These are phyloP conservation scores for Teleogryllus oceanicus DNA, from an alignment of 2,888 invertebrate genomes.

Conservation along the genomic window DNA sequence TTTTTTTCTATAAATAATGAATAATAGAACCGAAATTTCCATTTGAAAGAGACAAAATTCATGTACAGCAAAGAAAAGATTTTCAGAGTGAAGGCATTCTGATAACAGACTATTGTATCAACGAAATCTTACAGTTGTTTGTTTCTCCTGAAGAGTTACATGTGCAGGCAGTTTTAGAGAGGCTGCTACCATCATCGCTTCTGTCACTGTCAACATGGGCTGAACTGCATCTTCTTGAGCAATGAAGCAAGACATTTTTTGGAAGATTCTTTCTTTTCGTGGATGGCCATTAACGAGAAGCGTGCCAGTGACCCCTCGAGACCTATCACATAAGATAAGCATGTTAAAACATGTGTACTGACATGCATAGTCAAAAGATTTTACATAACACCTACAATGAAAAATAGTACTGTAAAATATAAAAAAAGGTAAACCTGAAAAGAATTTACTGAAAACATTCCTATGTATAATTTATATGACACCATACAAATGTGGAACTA, in stretches of 20 bases:
- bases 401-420: no score
- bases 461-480: no score
- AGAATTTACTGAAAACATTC: no score
- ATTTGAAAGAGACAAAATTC: neutral
- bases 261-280: conserved; percentile 62
- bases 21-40: no score
- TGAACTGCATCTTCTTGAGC: conserved; percentile 74
- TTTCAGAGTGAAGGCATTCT: no score
- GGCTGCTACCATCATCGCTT: conserved; percentile 75
- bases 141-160: conserved; percentile 47
- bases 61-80: neutral
- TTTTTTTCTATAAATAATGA: no score
- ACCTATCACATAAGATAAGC: conserved; percentile 47
- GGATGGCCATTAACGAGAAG: conserved; percentile 63
- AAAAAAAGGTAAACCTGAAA: no score
- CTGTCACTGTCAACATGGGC: conserved; percentile 67
- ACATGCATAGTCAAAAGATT: no score
- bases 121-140: conserved; percentile 46
- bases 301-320: conserved; percentile 63
- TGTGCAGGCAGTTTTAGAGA: conserved; percentile 64
- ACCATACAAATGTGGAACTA: no score
- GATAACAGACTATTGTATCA: neutral
- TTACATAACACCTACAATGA: no score
- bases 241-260: conserved; percentile 74
- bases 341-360: no score